These are phyloP conservation scores for Parasteatoda lunata DNA, from an alignment of 2,888 invertebrate genomes.

Conservation along the genomic window DNA sequence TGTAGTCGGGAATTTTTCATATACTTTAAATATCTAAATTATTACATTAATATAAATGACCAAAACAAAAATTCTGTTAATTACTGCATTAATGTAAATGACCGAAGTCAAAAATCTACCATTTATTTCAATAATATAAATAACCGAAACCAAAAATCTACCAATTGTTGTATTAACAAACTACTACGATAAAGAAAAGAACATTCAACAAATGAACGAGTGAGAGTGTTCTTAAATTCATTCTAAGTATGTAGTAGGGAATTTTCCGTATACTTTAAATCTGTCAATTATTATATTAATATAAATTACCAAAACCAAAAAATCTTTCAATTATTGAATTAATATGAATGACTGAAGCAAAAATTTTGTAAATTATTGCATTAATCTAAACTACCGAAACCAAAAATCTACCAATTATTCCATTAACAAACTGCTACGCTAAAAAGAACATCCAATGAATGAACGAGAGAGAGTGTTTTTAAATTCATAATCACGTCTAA, in stretches of 20 bases:
- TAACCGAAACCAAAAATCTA: not conserved
- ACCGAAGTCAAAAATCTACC: no score
- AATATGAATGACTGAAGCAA: not conserved
- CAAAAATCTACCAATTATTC: not conserved
- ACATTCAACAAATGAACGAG: no score
- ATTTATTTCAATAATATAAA: no score
- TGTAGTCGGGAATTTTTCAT: no score
- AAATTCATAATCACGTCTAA: constrained; percentile 16
- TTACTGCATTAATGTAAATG: not conserved
- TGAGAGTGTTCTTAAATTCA: no score
- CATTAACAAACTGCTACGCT: not conserved
- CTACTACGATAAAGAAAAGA: not conserved
- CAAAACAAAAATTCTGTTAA: not conserved
- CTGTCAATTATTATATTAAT: no score
- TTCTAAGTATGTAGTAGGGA: no score
- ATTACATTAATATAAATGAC: not conserved
- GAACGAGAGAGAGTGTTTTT: no score
- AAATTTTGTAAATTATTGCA: not conserved
- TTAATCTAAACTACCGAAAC: not conserved
- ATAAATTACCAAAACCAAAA: no score
- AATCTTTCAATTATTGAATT: no score
- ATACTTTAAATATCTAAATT: not conserved
- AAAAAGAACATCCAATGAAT: not conserved
- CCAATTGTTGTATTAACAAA: not conserved
- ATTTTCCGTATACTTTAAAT: no score